Evolutionary conservation across 2,113 vertebrate species (phyloP).

Genomic region (Leiothrix lutea): DNA sequence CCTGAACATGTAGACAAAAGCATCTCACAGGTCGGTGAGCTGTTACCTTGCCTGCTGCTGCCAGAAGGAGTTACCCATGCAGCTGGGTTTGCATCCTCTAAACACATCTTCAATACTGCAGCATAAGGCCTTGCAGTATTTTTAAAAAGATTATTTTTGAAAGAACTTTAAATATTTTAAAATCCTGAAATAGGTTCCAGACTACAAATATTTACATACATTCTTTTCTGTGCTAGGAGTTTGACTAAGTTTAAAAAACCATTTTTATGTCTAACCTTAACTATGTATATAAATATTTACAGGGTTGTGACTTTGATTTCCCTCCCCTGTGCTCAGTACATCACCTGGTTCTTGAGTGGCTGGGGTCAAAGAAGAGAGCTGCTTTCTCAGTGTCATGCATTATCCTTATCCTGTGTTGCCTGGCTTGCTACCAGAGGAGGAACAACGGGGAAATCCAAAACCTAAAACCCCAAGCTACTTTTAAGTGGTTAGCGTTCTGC

Average conservation of each 20-base stretch:
- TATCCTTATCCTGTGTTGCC: background rate
- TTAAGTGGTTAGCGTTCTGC: background rate
- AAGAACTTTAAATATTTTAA: background rate
- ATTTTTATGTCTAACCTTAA: background rate
- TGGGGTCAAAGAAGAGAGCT: background rate
- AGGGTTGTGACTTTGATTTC: background rate
- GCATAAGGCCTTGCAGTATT: background rate
- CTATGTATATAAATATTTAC: slow-evolving; percentile 11
- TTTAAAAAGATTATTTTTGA: background rate
- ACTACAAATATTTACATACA: background rate
- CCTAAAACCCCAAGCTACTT: slow-evolving; percentile 8
- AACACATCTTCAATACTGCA: rapidly evolving
- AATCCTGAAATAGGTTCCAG: slow-evolving; percentile 6
- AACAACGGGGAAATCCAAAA: background rate
- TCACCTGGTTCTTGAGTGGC: background rate
- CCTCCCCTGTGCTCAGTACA: background rate
- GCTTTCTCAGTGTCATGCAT: background rate
- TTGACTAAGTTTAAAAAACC: background rate
- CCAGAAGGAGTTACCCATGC: rapidly evolving
- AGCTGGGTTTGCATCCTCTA: background rate
- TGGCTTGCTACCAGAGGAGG: background rate
- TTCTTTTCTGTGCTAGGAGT: background rate
- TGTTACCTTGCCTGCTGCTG: background rate
- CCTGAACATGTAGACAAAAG: background rate
- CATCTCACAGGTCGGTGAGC: background rate